phyloP scores from a whole-genome alignment of 2,797 vertebrate genomes.

The Neopelma chrysocephalum region DNA sequence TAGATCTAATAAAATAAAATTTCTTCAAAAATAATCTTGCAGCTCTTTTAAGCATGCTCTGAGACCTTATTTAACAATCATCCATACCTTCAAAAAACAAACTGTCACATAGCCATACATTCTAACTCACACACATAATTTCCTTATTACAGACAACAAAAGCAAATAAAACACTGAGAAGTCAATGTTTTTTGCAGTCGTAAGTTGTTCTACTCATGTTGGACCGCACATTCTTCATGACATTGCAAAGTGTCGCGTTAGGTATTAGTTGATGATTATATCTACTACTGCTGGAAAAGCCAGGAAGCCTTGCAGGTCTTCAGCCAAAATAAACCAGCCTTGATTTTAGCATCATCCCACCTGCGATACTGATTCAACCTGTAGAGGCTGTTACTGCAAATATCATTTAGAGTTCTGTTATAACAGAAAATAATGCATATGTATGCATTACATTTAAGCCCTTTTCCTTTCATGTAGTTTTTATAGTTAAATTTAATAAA shows the following conservation, averaged over 20 bases:
- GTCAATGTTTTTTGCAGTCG: conserved; percentile 63
- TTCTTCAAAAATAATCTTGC: conserved; percentile 98
- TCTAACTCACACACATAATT: conserved; percentile 66
- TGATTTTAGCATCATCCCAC: conserved; percentile 80
- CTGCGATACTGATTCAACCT: conserved; percentile 65
- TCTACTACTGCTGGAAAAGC: conserved; percentile 31
- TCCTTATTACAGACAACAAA: conserved; percentile 67
- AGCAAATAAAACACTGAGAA: conserved; percentile 68
- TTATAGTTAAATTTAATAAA: conserved; percentile 49
- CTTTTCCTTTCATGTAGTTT: conserved; percentile 76
- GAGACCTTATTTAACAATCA: conserved; percentile 80
- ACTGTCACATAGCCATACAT: conserved; percentile 69
- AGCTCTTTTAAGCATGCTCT: conserved; percentile 94
- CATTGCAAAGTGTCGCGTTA: neutral
- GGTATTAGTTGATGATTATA: conserved; percentile 1
- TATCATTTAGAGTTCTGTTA: conserved; percentile 75
- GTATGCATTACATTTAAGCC: conserved; percentile 74
- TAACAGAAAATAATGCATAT: conserved; percentile 72
- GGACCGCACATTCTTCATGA: conserved; percentile 59
- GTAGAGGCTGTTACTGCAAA: conserved; percentile 83
- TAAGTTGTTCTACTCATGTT: conserved; percentile 30
- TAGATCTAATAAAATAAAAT: conserved; percentile 99
- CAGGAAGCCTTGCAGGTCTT: conserved; percentile 76
- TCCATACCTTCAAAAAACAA: conserved; percentile 77
- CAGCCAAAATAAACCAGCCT: conserved; percentile 77